Evolutionary conservation across 2,888 invertebrate species (phyloP), one percentile per base, ranked within the genome.

Genomic region (Prosopocoilus inquinatus): DNA sequence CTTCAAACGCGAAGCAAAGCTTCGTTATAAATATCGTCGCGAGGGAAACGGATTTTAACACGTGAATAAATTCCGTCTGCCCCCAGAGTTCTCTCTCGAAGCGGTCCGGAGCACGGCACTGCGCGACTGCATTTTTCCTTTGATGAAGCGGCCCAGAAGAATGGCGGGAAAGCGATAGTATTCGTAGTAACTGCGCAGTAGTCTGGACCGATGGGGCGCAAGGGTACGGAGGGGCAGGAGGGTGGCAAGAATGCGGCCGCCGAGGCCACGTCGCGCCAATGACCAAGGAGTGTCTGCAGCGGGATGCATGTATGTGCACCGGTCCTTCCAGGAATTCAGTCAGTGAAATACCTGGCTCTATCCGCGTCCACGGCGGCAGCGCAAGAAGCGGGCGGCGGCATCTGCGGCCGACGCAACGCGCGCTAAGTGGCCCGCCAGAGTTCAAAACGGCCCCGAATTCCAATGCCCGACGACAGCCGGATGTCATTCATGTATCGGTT

Each of bases 251-350:
- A 70, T 70, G 71, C 67, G 69, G 68, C 68, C 69, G 67, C 61
- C 67, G 68, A 67, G 68, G 70, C 69, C 69, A 68, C 64, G 64
- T 62, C 64, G 65, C 68, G 68, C 68, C 70, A 70, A 69, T 69
- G 69, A 70, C 67, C 70, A 70, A 71, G 71, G 71, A 71, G 71
- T 70, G 71, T 67, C 67, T 70, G 41, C 53, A 59, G 60, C 60
- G 62, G 58, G 61, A 64, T 64, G 67, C 64, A 66, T 59, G 61
- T 47, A 63, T 64, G 64, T 62, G 61, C 61, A 55, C 55, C 57
- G 58, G 67, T 68, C 70, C 68, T 69, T 70, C 70, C 64, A 67
- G 64, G 70, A 70, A 70, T 69, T 67, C 62, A 48, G 46, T 55
- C 57, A 44, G 54, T 32, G 50, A 54, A 53, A 45, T 54, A 54